Base-by-base conservation (phyloP, 2,888 invertebrate species). In the Venustoraphidia nigricollis region DNA sequence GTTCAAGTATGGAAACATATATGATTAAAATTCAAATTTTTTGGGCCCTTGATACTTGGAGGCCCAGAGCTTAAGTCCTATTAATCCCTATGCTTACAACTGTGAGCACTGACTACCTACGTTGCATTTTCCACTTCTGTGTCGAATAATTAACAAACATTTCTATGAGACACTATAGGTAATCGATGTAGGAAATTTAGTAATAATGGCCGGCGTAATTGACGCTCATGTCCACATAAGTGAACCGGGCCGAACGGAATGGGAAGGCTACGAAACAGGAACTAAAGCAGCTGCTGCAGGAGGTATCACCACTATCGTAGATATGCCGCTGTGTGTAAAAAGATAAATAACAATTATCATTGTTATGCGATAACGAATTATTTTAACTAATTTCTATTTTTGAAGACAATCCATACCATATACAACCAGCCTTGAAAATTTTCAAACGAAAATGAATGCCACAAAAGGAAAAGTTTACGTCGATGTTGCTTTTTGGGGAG, bases 401-500 rank as follows among this genome's bases (percentile, higher is more conserved):
- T 66, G 44, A 61, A 83, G 83, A 51, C 83, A 84, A 60, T 79
- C 81, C 1, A 78, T 79, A 53, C 84, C 84, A 40, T 76, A 83
- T 2, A 83, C 83, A 1, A 81, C 81, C 0, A 78, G 73, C 1
- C 57, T 80, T 17, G 66, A 71, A 35, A 77, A 77, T 57, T 67
- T 84, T 8, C 69, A 73, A 57, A 66, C 64, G 1, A 85, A 84
- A 65, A 69, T 75, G 2, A 56, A 64, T 9, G 70, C 74, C 2
- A 81, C 84, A 0, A 62, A 67, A 38, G 75, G 71, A 2, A 64
- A 67, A 54, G 68, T 77, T 27, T 80, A 70, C 54, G 76, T 83
- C 0, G 83, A 85, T 59, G 77, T 84, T 41, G 84, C 76, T 3
- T 83, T 84, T 63, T 85, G 84, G 84, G 84, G 83, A n/a, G 84